Base-by-base conservation (phyloP, 2,888 invertebrate genomes). In the Sturmia bella region DNA sequence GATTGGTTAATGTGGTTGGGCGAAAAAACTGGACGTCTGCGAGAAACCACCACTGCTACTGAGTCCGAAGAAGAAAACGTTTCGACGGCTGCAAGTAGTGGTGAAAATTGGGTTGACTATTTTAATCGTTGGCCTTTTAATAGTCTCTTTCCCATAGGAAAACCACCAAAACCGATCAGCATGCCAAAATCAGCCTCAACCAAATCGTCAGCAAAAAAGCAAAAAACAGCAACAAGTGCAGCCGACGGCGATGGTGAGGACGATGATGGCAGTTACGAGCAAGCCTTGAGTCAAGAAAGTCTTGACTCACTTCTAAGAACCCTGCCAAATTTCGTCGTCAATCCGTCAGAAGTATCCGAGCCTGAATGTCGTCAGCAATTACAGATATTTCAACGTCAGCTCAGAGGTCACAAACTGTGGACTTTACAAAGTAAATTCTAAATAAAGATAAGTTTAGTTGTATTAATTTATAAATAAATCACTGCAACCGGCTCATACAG, bases 371-470 rank as follows among this genome's bases (percentile, higher is more conserved):
- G 94, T 85, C 93, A 94, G 87, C 95, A 95, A 84, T 93, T 95
- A 73, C 86, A 88, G 77, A 93, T 95, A 86, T 93, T 94, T 85
- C 91, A 94, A 84, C 92, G 94, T 83, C 94, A 95, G 89, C 89
- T 95, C 86, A 93, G 94, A 37, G 94, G 94, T 70, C 92, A 93
- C 81, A 94, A 94, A 90, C 87, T 95, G 84, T 95, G 95, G 95
- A 94, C 95, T 75, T 89, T 95, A 85, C 94, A 94, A 90, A 95
- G 95, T 95, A 92, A 93, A 93, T 92, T 85, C n/a, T 37, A 21
- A 57, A 21, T 17, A 15, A 15, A 6, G n/a, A 9, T 45, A 17
- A 15, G 17, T 17, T 45, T 15, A 45, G 17, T 45, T 45, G 45
- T 15, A 6, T 0, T 15, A 15, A 43, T 43, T 15, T 15, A 15